Conservation (phyloP, 1,140 invertebrate species). For the Goniozus legneri region DNA sequence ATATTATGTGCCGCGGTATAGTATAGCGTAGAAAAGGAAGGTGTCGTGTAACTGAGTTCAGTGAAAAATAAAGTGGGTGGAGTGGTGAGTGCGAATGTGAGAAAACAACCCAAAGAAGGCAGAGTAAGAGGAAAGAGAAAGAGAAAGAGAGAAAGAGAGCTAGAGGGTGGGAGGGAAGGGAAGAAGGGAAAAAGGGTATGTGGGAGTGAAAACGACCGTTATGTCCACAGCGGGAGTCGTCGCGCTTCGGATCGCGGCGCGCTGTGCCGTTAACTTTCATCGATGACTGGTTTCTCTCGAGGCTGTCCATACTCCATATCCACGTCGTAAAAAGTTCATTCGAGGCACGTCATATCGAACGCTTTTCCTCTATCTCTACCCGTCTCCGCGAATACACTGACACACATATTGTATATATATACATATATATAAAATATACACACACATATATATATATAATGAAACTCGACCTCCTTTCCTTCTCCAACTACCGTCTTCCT, state of each 20-base stretch:
- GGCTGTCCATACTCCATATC: constrained; percentile 17
- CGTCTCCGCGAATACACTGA: background rate
- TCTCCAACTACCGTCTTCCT: no score
- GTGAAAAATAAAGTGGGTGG: no score
- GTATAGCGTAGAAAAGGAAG: no score
- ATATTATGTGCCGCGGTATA: no score
- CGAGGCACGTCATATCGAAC: constrained; percentile 12
- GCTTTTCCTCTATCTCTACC: background rate
- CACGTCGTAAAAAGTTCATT: constrained; percentile 22
- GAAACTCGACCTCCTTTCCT: no score
- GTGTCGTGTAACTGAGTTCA: no score
- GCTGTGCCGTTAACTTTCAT: background rate
- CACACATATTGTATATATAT: no score
- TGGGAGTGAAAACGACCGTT: background rate
- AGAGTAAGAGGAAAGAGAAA: background rate
- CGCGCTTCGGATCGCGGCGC: background rate
- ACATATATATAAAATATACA: no score
- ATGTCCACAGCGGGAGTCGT: background rate
- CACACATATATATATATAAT: no score
- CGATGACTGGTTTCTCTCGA: background rate
- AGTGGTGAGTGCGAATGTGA: no score
- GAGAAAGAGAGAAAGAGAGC: background rate
- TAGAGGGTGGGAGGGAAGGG: background rate
- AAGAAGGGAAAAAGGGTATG: background rate
- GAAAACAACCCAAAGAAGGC: no score